Base-by-base conservation (phyloP, 2,888 invertebrate genomes). In the Griposia aprilina region DNA sequence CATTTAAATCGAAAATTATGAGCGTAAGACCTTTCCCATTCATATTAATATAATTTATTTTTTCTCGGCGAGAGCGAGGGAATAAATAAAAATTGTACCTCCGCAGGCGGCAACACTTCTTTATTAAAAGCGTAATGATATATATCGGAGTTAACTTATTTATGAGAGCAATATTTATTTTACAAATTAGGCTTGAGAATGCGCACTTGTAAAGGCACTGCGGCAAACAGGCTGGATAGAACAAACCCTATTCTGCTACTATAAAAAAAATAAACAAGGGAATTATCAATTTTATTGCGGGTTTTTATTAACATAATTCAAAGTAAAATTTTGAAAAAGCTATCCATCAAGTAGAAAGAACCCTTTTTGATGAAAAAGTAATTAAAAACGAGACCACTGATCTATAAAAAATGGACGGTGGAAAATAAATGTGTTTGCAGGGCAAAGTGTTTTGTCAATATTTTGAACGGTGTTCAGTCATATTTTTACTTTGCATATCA, bases 1-100 rank as follows among this genome's bases (percentile, higher is more conserved):
- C 88, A 87, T 85, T 89, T 88, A 82, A 89, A 88, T 81, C 77
- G 82, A 89, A 83, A 89, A 85, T 89, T 88, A 88, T 50, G 74
- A 78, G 45, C 85, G 6, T 62, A 70, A 76, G 76, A 88, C 68
- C 74, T 76, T 62, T 70, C 78, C 74, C 78, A 86, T 87, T 81
- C 82, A 84, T 88, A 89, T 88, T 84, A 84, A 84, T 88, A 87
- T 74, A 69, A 71, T 80, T 78, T 71, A 81, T 87, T 87, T 87
- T 87, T 87, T 78, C 77, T 76, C 55, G 20, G 45, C 67, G 70
- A 75, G 67, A 74, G 66, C 70, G 63, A 80, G 62, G 72, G 81
- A 75, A 90, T 84, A 74, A 85, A 86, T 83, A 84, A 89, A 88
- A 89, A 84, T 73, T 76, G 74, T 80, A 50, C 69, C 87, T 69